Evolutionary conservation across 2,888 invertebrate genomes (phyloP), one percentile per base, ranked within the genome.

Genomic region (Cenopis cana): DNA sequence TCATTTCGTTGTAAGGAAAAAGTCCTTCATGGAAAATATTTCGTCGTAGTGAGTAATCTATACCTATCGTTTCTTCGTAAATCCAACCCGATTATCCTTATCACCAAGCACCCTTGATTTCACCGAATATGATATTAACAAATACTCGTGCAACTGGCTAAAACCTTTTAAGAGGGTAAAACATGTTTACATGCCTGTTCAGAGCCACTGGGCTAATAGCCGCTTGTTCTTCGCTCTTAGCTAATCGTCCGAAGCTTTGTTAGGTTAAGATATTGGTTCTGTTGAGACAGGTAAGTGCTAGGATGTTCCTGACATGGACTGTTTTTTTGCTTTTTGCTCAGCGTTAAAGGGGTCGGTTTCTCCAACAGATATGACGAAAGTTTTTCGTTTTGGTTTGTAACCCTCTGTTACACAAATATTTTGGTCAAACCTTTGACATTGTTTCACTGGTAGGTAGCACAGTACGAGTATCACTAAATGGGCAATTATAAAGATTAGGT

Each of bases 121-220:
- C 50, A 70, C 52, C 59, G 46, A 54, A 66, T 55, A 70, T 60
- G 65, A 66, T 59, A 60, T 61, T 46, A 41, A 57, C 65, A 56
- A 73, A 73, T 66, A 69, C 66, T 69, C 55, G 62, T 56, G 61
- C 64, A 66, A 66, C 54, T 36, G 68, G 73, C 74, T 75, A 79
- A 81, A 80, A 80, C 81, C 83, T 82, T 78, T 77, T 79, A 79
- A 83, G 81, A 83, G 78, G 79, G 77, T 79, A 76, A 73, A 75
- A 78, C 79, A 75, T 90, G 86, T 87, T 85, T 85, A 85, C 87
- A 83, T 88, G 86, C 89, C 89, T 89, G 85, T 81, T 78, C 75
- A 82, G 81, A 85, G 83, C 81, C 76, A 79, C 74, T 76, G 79
- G 73, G 78, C 86, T 90, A 89, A 89, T 89, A 88, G 88, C 77